These are phyloP conservation scores for Penelope pileata DNA, from an alignment of 2,113 vertebrate genomes.

Conservation along the genomic window DNA sequence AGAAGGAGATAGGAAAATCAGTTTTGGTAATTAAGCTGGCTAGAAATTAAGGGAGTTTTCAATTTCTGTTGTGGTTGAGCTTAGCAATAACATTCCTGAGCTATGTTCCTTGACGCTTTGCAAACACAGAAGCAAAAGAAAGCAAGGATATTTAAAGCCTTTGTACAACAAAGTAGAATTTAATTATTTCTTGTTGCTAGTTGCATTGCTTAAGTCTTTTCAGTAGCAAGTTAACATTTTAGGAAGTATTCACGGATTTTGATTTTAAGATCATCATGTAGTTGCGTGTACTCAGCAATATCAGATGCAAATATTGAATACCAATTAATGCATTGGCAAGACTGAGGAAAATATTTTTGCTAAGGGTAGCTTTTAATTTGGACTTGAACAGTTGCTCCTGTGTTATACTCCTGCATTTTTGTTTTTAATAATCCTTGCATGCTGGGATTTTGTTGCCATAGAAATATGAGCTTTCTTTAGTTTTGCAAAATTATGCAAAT, in stretches of 20 bases:
- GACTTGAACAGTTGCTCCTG: neutral
- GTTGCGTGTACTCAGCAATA: neutral
- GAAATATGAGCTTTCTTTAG: conserved; percentile 26
- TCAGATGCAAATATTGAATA: neutral
- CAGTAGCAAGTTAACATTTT: neutral
- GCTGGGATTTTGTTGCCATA: conserved; percentile 46
- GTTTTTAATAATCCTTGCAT: neutral
- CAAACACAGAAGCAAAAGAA: neutral
- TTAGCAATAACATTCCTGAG: neutral
- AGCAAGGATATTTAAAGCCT: neutral
- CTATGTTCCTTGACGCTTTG: neutral
- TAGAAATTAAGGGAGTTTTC: neutral
- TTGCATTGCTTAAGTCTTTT: neutral
- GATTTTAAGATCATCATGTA: neutral
- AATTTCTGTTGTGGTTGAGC: neutral
- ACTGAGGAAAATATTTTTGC: neutral
- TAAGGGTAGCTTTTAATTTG: conserved; percentile 5
- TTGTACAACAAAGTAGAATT: neutral
- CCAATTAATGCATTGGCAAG: neutral
- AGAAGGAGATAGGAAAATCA: neutral
- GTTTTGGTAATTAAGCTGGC: neutral
- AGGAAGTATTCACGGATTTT: neutral
- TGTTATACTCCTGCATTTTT: conserved; percentile 11
- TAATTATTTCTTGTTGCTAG: neutral
- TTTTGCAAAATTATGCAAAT: conserved; percentile 35